Evolutionary conservation across 2,797 vertebrate genomes (phyloP).

Genomic region (Podargus strigoides): DNA sequence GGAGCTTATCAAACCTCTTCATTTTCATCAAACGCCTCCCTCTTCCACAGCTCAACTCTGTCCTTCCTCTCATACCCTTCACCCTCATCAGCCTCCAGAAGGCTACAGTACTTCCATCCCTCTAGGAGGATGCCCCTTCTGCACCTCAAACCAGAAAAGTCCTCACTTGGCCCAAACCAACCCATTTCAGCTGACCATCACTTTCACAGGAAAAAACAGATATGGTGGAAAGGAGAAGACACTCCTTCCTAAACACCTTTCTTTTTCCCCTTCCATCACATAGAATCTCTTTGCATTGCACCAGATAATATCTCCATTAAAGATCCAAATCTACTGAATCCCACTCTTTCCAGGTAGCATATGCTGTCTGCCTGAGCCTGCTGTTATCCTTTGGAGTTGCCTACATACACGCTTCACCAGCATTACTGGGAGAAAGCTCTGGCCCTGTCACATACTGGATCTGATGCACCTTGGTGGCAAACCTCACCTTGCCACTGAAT

Average conservation of each 20-base stretch:
- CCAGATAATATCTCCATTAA: not conserved
- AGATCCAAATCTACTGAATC: not conserved
- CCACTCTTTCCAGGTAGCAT: not conserved
- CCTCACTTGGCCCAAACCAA: not conserved
- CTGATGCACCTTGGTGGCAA: not conserved
- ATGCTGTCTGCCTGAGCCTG: not conserved
- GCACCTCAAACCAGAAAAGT: not conserved
- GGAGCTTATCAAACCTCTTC: not conserved
- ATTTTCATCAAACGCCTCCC: not conserved
- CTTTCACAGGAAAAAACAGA: not conserved
- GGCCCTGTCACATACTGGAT: not conserved
- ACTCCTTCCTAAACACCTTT: not conserved
- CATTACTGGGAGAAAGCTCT: not conserved
- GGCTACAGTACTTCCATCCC: not conserved
- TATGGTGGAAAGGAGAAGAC: not conserved
- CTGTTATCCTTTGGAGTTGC: not conserved
- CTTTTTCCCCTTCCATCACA: not conserved
- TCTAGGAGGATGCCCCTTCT: not conserved
- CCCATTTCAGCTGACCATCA: not conserved
- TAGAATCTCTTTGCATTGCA: not conserved
- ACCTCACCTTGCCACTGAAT: not conserved
- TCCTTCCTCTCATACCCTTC: not conserved
- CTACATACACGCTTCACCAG: accelerated
- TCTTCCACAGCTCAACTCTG: not conserved
- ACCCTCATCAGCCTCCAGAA: not conserved